Evolutionary conservation across 2,113 vertebrate species (phyloP).

Genomic region (Ophthalmolycus amberensis): DNA sequence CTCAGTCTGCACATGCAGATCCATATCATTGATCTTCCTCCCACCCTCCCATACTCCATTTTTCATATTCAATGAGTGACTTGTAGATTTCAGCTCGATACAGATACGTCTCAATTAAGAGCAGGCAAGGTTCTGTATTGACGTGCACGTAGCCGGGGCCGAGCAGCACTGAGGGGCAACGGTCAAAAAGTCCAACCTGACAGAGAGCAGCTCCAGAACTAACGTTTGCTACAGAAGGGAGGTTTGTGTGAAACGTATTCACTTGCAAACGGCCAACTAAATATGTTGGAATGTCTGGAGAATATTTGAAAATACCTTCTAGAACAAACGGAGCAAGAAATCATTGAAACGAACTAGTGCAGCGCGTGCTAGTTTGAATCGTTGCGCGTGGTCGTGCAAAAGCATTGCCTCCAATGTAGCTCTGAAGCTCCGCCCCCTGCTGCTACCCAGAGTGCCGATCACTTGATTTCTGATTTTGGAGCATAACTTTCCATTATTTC

Average conservation of each 20-base stretch:
- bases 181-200: slow-evolving; percentile 36
- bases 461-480: neutral
- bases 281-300: neutral
- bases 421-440: no score
- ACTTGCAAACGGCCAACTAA: neutral
- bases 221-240: neutral
- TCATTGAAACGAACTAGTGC: neutral
- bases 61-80: slow-evolving; percentile 85
- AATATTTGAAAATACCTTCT: neutral
- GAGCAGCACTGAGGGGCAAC: slow-evolving; percentile 25
- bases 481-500: neutral
- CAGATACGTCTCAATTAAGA: slow-evolving; percentile 82
- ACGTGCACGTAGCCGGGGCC: slow-evolving; percentile 19
- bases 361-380: no score
- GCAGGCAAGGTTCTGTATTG: slow-evolving; percentile 47
- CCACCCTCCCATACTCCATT: slow-evolving; percentile 74
- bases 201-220: neutral
- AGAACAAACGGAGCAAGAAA: neutral
- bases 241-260: neutral
- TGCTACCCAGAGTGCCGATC: no score
- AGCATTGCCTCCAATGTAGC: no score
- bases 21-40: slow-evolving; percentile 84
- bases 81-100: slow-evolving; percentile 82
- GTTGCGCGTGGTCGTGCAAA: no score
- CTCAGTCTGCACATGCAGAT: slow-evolving; percentile 78